Evolutionary conservation across 2,113 vertebrate genomes (phyloP), one percentile per base, ranked within the genome.

Genomic region (Potamarius usumacintae): DNA sequence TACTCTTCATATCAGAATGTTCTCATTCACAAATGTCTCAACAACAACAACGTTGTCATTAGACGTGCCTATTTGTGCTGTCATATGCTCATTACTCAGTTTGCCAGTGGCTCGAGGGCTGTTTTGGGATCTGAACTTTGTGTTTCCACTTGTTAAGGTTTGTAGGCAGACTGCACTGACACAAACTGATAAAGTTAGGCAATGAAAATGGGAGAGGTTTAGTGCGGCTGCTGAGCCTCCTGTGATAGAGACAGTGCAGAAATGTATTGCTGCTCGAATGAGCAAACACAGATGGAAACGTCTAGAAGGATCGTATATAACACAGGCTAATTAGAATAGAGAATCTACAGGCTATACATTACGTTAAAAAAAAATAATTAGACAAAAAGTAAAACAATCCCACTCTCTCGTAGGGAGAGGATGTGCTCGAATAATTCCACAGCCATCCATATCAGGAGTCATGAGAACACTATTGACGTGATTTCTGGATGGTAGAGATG

Each of bases 101-200:
- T 86, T 82, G 48, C 69, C n/a, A 65, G 72, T 77, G 10, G 58
- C 52, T 87, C 10, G 81, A 79, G 17, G 27, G 11, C 11, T 12
- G 58, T 77, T 17, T 9, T 78, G 63, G 34, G 72, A 25, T 60
- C 71, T 81, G 86, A 89, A 90, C 89, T 86, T 85, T 90, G 71
- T 72, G 85, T 89, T 91, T 85, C 84, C 58, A 85, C 88, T 83
- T 78, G 57, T 53, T 65, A 52, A 15, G 84, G 81, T 42, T 69
- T 53, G 25, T 85, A 86, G 62, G 72, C 85, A 85, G 80, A 57
- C 12, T 17, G 9, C 12, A 25, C 5, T 76, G 77, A 78, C 55
- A 15, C 82, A 81, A 82, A 69, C 67, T 30, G 82, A 88, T 89
- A 85, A 90, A 82, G 89, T 87, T 90, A 74, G 85, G 55, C 87